Base-by-base conservation (phyloP, 2,113 vertebrate genomes). In the Telmatochromis sp. region DNA sequence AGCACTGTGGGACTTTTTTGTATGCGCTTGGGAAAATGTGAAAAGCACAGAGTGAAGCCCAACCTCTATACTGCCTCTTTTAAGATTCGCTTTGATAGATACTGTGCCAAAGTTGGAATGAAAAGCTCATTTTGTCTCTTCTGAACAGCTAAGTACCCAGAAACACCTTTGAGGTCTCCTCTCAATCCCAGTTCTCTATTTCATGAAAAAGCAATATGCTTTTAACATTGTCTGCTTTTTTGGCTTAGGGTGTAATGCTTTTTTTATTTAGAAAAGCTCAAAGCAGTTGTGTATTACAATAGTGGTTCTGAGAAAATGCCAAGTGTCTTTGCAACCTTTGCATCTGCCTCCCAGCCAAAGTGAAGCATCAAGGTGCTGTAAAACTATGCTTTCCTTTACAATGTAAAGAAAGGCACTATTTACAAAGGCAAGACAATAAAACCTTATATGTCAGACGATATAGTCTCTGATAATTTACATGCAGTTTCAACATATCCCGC, bases 81-180 rank as follows among this genome's bases (percentile, higher is more conserved):
- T 93, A 88, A 94, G 87, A 81, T 87, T 88, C 84, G 53, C 57
- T 91, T 84, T 68, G 91, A 92, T 87, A 85, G 87, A 93, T 91
- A 85, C 58, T 79, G 82, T 95, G 95, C 96, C 96, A 97, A 94
- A 87, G 93, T 81, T 82, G 37, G 84, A 94, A 95, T 94, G 88
- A 96, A 96, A 96, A 95, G 94, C 95, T 96, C 85, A 87, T 96
- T 96, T 95, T 95, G 87, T 91, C 82, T 93, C 87, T 92, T 88
- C 88, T 83, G 85, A 93, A 90, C 90, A 93, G 86, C 75, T 82
- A 88, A 90, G 90, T 82, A 87, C 89, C 85, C 73, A 86, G 83
- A 93, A 91, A 90, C 84, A 87, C 89, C 88, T 93, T 54, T 83
- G 86, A 89, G 86, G 80, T 90, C 78, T 91, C 86, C 51, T 88